These are phyloP conservation scores for Quadriops clusia DNA, from an alignment of 2,888 invertebrate genomes.

Conservation along the genomic window DNA sequence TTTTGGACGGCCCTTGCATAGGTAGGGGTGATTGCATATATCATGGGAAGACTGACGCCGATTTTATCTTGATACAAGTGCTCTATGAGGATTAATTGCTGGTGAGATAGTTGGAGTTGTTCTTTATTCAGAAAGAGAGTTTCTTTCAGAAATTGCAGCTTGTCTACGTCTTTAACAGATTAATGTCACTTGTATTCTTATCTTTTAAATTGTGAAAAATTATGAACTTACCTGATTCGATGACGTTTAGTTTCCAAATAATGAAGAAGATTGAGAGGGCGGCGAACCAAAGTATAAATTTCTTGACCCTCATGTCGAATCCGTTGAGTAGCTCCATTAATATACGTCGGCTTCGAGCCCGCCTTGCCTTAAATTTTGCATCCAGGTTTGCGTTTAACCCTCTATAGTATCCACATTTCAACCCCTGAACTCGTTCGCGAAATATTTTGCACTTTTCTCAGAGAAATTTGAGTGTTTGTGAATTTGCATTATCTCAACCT, in stretches of 20 bases:
- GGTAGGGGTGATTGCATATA: slow-evolving; percentile 90
- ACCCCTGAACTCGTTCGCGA: too few species aligned
- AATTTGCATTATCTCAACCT: too few species aligned
- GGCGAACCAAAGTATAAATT: slow-evolving; percentile 23
- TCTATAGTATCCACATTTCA: too few species aligned
- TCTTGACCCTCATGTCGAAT: slow-evolving; percentile 20
- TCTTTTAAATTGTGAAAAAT: neutral
- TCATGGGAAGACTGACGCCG: slow-evolving; percentile 42
- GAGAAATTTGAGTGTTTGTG: too few species aligned
- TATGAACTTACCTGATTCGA: slow-evolving; percentile 21
- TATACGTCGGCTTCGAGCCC: too few species aligned
- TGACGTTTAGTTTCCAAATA: slow-evolving; percentile 23
- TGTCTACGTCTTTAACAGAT: slow-evolving; percentile 22
- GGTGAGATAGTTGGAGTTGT: slow-evolving; percentile 28
- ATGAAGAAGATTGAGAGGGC: slow-evolving; percentile 23
- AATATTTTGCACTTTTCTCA: too few species aligned
- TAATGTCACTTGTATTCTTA: slow-evolving; percentile 3
- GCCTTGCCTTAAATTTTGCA: too few species aligned
- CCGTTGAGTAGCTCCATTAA: slow-evolving; percentile 20
- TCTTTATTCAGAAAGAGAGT: slow-evolving; percentile 28
- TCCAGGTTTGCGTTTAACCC: too few species aligned
- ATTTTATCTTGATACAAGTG: slow-evolving; percentile 23
- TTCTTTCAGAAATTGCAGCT: slow-evolving; percentile 21
- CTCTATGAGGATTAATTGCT: slow-evolving; percentile 28
- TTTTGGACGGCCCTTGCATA: slow-evolving; percentile 81